Evolutionary conservation across 2,888 invertebrate genomes (phyloP), one percentile per base, ranked within the genome.

Genomic region (Oxycera nigricornis): DNA sequence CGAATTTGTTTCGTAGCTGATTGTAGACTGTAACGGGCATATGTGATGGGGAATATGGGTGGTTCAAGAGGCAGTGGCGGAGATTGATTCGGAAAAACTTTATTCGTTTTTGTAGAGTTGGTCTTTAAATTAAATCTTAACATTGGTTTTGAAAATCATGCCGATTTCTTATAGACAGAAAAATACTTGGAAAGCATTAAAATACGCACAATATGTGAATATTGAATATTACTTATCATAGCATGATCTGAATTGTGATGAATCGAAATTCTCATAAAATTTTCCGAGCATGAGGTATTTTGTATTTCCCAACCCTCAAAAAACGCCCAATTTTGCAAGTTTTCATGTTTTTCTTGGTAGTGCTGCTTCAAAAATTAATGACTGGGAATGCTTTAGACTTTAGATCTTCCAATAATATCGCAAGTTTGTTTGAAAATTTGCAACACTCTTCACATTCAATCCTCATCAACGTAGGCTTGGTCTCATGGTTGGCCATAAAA

Each of bases 1-100:
- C 41, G 73, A 61, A 73, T 68, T 75, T 75, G 73, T 73, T 57
- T 73, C 61, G 67, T 17, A 68, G 30, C 20, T 2, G 68, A 67
- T 67, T 67, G 20, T 41, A 22, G n/a, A 26, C 11, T 35, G 62
- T 39, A n/a, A 26, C 17, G 67, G 11, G 30, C 7, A 55, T 22
- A 3, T 55, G n/a, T n/a, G n/a, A n/a, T 14, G 50, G 17, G 17
- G 17, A 14, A 14, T 39, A 14, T 14, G 39, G 14, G 14, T 39
- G 39, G 7, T 39, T 39, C 9, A 7, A 14, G 39, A 28, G 20
- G 26, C 59, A 59, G 59, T 59, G 59, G 59, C 59, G 55, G 20
- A 4, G 24, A n/a, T n/a, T n/a, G n/a, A n/a, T n/a, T 55, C 4
- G 20, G 50, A 50, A 50, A n/a, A 1, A n/a, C 39, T 1, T n/a